phyloP scores from a whole-genome alignment of 2,113 vertebrate genomes.

The Burhinus oedicnemus region DNA sequence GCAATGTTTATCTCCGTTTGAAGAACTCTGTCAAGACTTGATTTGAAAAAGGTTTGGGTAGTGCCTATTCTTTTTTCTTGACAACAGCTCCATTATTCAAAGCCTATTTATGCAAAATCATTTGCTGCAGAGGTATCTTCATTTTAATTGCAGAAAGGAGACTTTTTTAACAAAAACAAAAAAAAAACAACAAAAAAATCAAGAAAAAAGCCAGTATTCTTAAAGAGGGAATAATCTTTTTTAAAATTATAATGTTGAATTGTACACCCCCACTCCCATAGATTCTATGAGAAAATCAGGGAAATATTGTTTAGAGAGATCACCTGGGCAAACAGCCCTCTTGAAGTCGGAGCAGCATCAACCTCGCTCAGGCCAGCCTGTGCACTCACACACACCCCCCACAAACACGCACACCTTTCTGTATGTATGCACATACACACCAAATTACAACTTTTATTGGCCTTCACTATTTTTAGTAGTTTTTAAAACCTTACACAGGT shows the following conservation, averaged over 20 bases:
- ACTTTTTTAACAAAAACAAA: neutral
- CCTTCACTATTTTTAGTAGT: neutral
- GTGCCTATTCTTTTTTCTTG: neutral
- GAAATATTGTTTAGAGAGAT: neutral
- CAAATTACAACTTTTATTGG: neutral
- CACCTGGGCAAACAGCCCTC: neutral
- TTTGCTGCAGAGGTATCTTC: neutral
- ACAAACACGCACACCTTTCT: neutral
- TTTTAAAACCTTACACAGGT: constrained; percentile 18
- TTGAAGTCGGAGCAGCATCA: neutral
- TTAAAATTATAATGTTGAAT: neutral
- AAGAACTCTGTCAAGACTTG: constrained; percentile 20
- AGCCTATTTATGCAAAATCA: constrained; percentile 29
- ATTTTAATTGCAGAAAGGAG: constrained; percentile 45
- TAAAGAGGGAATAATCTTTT: neutral
- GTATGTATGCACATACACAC: neutral
- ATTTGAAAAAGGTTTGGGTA: constrained; percentile 21
- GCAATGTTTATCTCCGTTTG: constrained; percentile 5
- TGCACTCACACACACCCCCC: neutral
- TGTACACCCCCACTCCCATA: neutral
- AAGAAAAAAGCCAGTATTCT: neutral
- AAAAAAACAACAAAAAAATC: neutral
- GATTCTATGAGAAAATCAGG: neutral
- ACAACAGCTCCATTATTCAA: constrained; percentile 33
- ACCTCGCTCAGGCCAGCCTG: neutral